phyloP scores from a whole-genome alignment of 2,797 vertebrate genomes.

The Lagocephalus sceleratus region DNA sequence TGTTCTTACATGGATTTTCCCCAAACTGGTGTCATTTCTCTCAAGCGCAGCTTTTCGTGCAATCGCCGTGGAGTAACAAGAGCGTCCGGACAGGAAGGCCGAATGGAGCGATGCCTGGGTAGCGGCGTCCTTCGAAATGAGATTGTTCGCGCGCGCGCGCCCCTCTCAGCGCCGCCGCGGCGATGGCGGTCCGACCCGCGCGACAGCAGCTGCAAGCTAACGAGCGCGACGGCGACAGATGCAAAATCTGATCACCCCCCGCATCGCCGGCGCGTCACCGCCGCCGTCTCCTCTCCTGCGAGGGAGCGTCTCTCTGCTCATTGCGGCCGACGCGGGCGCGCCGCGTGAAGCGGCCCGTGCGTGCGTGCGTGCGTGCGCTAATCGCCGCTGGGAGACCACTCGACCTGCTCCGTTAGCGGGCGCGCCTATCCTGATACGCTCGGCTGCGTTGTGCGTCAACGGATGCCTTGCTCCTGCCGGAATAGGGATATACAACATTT shows the following conservation, averaged over 20 bases:
- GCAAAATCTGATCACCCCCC: slow-evolving; percentile 56
- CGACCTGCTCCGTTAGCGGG: background rate
- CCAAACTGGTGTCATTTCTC: slow-evolving; percentile 30
- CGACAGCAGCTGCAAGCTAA: slow-evolving; percentile 24
- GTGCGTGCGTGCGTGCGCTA: slow-evolving; percentile 27
- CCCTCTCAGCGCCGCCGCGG: slow-evolving; percentile 11
- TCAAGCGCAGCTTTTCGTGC: slow-evolving; percentile 40
- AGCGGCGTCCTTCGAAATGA: slow-evolving; percentile 18
- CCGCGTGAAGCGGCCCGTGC: slow-evolving; percentile 33
- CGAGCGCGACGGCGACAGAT: slow-evolving; percentile 39
- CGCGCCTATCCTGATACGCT: slow-evolving; percentile 3
- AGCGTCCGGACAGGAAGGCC: slow-evolving; percentile 25
- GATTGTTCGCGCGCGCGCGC: slow-evolving; percentile 11
- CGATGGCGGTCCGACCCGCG: slow-evolving; percentile 28
- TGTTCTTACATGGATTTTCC: slow-evolving; percentile 24
- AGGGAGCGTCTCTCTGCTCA: slow-evolving; percentile 43
- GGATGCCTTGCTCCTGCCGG: too few relatives aligned
- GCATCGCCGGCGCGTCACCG: slow-evolving; percentile 55
- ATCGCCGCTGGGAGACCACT: slow-evolving; percentile 33
- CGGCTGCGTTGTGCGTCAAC: too few relatives aligned
- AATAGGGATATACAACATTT: background rate
- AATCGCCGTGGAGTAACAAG: slow-evolving; percentile 25
- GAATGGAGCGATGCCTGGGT: slow-evolving; percentile 24
- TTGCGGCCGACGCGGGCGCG: slow-evolving; percentile 33
- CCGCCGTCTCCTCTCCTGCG: slow-evolving; percentile 27